Evolutionary conservation across 1,140 invertebrate species (phyloP).

Genomic region (Calosoma granatense): DNA sequence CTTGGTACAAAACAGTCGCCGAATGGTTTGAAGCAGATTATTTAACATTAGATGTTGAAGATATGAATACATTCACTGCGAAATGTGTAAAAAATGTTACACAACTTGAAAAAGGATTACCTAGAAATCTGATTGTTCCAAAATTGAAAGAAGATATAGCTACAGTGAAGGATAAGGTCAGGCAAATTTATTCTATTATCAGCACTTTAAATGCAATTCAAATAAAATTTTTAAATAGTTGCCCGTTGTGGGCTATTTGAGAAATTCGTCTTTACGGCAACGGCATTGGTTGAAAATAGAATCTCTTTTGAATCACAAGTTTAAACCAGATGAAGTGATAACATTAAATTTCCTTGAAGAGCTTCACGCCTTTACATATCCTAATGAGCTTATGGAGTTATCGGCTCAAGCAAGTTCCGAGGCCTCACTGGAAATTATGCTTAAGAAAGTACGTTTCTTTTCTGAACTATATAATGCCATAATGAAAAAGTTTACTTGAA

Average conservation of each 20-base stretch:
- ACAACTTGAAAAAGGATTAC: slow-evolving; percentile 67
- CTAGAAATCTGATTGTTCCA: slow-evolving; percentile 64
- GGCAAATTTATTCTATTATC: neutral
- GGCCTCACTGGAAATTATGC: slow-evolving; percentile 61
- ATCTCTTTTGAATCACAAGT: slow-evolving; percentile 55
- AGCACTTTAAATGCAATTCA: slow-evolving; percentile 10
- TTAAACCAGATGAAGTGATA: slow-evolving; percentile 55
- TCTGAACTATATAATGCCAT: too few species aligned
- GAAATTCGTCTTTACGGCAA: slow-evolving; percentile 59
- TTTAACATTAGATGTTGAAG: slow-evolving; percentile 56
- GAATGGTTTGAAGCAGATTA: slow-evolving; percentile 58
- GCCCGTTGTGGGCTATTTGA: slow-evolving; percentile 60
- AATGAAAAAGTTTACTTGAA: slow-evolving; percentile 5
- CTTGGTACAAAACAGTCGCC: slow-evolving; percentile 52
- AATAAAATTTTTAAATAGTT: slow-evolving; percentile 38
- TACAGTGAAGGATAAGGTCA: slow-evolving; percentile 61
- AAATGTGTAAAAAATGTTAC: slow-evolving; percentile 61
- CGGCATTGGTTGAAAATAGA: slow-evolving; percentile 80
- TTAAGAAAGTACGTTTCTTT: slow-evolving; percentile 73
- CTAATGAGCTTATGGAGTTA: slow-evolving; percentile 68
- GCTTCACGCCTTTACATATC: slow-evolving; percentile 58
- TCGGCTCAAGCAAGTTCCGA: slow-evolving; percentile 78
- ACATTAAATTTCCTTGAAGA: slow-evolving; percentile 57
- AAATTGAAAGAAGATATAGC: slow-evolving; percentile 64
- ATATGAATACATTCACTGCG: slow-evolving; percentile 52